A percentile compares a stretch with the other conserved stretches of the same genome.
These are phyloP conservation scores for Lepidurus couesii DNA, from an alignment of 1,140 invertebrate species.

Conservation along the genomic window DNA sequence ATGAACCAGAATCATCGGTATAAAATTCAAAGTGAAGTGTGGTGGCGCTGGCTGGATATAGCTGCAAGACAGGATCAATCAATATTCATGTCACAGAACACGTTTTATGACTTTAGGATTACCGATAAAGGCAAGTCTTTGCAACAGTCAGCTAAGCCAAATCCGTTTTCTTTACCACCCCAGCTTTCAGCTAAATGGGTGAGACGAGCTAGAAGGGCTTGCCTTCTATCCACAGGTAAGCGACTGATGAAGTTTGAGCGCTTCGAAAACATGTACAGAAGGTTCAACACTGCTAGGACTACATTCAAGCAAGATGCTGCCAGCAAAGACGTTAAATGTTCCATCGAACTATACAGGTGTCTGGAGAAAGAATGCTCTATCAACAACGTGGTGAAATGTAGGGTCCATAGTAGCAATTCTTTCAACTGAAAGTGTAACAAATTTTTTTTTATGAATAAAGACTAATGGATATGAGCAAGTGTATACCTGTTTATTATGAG, in stretches of 20 bases:
- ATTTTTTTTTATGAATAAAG: slow-evolving; percentile 30
- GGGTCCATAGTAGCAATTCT: slow-evolving; percentile 66
- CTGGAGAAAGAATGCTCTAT: slow-evolving; percentile 88
- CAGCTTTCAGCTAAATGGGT: slow-evolving; percentile 79
- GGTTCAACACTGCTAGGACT: slow-evolving; percentile 76
- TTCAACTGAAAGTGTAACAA: slow-evolving; percentile 54
- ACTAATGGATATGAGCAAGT: slow-evolving; percentile 23
- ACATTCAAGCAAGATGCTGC: slow-evolving; percentile 80
- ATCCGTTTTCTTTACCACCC: slow-evolving; percentile 86
- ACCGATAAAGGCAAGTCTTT: slow-evolving; percentile 53
- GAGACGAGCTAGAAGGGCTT: slow-evolving; percentile 66
- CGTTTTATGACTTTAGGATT: slow-evolving; percentile 40
- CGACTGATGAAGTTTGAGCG: slow-evolving; percentile 82
- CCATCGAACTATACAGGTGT: slow-evolving; percentile 86
- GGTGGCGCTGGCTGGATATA: slow-evolving; percentile 66
- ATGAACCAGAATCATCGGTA: slow-evolving; percentile 46
- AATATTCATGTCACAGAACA: slow-evolving; percentile 22
- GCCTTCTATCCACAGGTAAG: slow-evolving; percentile 64
- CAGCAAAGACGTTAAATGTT: slow-evolving; percentile 74
- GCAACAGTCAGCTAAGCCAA: slow-evolving; percentile 76
- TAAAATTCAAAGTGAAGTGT: slow-evolving; percentile 79
- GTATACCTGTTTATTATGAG: slow-evolving; percentile 57
- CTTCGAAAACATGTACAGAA: slow-evolving; percentile 89
- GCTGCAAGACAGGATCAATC: slow-evolving; percentile 46
- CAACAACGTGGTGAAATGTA: slow-evolving; percentile 76